Evolutionary conservation across 2,797 vertebrate genomes (phyloP).

Genomic region (Todus mexicanus): DNA sequence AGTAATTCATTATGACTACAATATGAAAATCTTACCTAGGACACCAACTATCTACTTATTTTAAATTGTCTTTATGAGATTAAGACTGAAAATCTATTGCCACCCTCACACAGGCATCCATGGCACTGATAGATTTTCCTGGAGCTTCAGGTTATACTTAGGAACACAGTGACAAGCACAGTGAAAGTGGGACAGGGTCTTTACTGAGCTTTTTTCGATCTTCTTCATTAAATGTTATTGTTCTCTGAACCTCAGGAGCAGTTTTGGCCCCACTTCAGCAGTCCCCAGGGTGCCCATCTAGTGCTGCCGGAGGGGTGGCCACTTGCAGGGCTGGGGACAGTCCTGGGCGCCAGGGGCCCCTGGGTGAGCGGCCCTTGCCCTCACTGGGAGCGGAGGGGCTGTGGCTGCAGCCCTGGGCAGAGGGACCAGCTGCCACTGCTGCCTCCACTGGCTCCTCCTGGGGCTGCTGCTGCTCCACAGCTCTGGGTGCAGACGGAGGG

Average conservation of each 20-base stretch:
- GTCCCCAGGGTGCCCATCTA: no score
- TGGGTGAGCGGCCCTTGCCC: no score
- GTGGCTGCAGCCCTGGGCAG: no score
- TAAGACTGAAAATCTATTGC: not conserved
- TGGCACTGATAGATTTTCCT: not conserved
- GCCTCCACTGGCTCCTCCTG: no score
- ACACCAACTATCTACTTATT: not conserved
- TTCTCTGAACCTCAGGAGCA: not conserved
- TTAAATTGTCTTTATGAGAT: not conserved
- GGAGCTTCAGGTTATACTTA: not conserved
- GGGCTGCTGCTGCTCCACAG: no score
- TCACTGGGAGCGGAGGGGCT: not conserved
- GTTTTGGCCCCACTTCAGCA: no score
- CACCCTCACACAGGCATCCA: not conserved
- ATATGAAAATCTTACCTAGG: not conserved
- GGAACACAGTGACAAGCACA: not conserved
- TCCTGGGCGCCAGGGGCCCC: no score
- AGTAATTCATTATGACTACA: not conserved
- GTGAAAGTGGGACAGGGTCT: not conserved
- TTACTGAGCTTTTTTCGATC: not conserved
- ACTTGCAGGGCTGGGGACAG: no score
- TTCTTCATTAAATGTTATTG: not conserved
- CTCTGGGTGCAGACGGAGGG: no score
- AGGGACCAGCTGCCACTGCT: no score
- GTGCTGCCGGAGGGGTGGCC: no score